Evolutionary conservation across 2,888 invertebrate species (phyloP), one percentile per base, ranked within the genome.

Genomic region (Horisme vitalbata): DNA sequence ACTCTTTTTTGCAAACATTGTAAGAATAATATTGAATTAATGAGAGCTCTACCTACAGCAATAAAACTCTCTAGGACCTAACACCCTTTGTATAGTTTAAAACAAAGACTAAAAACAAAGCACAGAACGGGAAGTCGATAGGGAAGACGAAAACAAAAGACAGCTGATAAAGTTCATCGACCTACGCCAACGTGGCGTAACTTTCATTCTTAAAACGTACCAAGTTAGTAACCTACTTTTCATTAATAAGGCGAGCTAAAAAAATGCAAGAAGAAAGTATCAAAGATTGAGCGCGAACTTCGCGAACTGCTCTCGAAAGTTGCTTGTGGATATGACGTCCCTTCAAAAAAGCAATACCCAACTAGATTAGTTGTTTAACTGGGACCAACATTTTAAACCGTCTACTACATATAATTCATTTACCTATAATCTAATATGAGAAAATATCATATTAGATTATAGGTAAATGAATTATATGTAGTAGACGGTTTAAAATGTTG

Each of bases 151-250:
- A 86, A 89, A 86, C 83, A 87, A 83, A 83, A 84, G 82, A 82
- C 87, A 86, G 87, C 86, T 83, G 84, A 61, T 57, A 45, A 70
- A 80, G 85, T 82, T 85, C 87, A 70, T 80, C 75, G 87, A 87
- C 89, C 89, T 87, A 86, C 78, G 82, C 77, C 88, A 87, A 86
- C 86, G 84, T 79, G 74, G 79, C 75, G 87, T 85, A 87, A 88
- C 89, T 89, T 89, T 88, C 88, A 86, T 89, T 89, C 88, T 89
- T 85, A 80, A 83, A 83, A 80, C 77, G 82, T 79, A 83, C 81
- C 76, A 85, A 87, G 87, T 89, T 89, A 85, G 83, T 89, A 89
- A 89, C 89, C 89, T 87, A 89, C 89, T 89, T 89, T 89, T 89
- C 89, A 89, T 89, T 89, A 89, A 89, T 89, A 89, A 87, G 87